Evolutionary conservation across 2,113 vertebrate species (phyloP).

Genomic region (Amblyornis subalaris): DNA sequence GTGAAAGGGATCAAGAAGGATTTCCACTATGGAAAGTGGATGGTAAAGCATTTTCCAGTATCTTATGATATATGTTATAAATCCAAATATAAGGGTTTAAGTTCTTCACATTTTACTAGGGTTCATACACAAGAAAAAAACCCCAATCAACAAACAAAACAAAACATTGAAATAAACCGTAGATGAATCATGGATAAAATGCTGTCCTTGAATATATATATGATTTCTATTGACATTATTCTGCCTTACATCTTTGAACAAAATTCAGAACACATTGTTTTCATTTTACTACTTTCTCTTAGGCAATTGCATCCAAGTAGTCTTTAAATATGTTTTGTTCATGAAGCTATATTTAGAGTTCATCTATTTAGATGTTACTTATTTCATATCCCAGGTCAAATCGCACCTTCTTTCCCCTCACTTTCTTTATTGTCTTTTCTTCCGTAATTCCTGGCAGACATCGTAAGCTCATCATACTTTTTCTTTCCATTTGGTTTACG

Average conservation of each 20-base stretch:
- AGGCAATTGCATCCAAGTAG: background rate
- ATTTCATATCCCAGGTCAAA: constrained; percentile 10
- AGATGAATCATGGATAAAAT: background rate
- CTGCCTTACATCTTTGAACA: background rate
- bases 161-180: background rate
- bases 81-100: background rate
- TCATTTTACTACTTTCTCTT: background rate
- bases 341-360: background rate
- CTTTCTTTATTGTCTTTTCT: background rate
- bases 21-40: background rate
- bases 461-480: background rate
- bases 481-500: background rate
- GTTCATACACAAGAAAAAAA: background rate
- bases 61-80: background rate
- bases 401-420: background rate
- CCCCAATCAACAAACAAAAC: background rate
- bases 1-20: background rate
- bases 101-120: background rate
- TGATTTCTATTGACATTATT: background rate
- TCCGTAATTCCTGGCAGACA: constrained; percentile 7
- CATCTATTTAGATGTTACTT: background rate
- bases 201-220: background rate
- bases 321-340: background rate
- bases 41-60: background rate
- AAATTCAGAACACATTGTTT: background rate